phyloP scores from a whole-genome alignment of 2,113 vertebrate genomes.

The Emydura subglobosa region DNA sequence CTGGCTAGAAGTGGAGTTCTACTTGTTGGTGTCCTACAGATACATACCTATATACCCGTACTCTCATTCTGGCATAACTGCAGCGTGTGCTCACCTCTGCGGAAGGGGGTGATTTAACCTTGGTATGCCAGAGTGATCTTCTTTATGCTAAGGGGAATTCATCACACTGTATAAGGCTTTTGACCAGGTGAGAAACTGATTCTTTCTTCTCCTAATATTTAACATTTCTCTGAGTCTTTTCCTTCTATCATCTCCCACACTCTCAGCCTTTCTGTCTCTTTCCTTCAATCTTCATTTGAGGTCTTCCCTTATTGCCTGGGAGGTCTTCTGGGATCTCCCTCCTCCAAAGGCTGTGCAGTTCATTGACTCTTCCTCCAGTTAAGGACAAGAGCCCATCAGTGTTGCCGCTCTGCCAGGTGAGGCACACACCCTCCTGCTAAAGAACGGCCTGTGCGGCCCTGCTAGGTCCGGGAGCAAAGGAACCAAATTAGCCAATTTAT shows the following conservation, averaged over 20 bases:
- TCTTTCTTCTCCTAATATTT: neutral
- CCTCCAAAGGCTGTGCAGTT: conserved; percentile 15
- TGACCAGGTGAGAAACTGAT: neutral
- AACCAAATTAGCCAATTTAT: neutral
- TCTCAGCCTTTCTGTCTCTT: neutral
- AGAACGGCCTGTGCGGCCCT: conserved; percentile 1
- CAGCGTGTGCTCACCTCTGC: neutral
- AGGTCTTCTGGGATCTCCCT: conserved; percentile 6
- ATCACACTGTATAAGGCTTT: neutral
- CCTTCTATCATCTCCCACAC: conserved; percentile 3
- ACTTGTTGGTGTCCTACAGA: neutral
- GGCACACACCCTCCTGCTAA: neutral
- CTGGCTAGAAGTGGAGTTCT: neutral
- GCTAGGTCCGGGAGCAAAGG: conserved; percentile 16
- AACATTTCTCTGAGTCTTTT: conserved; percentile 12
- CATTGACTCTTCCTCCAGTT: neutral
- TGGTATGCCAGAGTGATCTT: neutral
- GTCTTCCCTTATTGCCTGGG: conserved; percentile 17
- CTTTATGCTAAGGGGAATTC: neutral
- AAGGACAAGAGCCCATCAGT: neutral
- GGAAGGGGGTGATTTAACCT: neutral
- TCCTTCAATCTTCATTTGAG: neutral
- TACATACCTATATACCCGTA: neutral
- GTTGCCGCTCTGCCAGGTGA: neutral
- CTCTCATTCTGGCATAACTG: neutral